Conservation (phyloP, 2,797 vertebrate species). For the Sibirionetta formosa region DNA sequence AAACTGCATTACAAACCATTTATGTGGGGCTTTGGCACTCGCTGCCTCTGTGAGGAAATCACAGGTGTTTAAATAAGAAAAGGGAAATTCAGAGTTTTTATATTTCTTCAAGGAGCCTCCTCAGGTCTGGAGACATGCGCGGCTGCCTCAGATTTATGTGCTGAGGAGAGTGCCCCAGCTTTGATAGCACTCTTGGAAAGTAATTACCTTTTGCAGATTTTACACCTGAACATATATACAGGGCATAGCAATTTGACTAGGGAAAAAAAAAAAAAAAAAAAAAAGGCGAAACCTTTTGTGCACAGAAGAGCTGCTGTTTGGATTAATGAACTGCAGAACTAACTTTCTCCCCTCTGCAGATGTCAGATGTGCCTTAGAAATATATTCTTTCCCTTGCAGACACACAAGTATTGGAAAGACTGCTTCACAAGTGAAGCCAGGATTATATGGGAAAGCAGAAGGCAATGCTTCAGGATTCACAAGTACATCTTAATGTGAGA, state of each 20-base stretch:
- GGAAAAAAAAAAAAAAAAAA: background rate
- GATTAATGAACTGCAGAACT: conserved; percentile 46
- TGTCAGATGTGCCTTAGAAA: conserved; percentile 12
- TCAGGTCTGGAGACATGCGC: background rate
- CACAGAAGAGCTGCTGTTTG: background rate
- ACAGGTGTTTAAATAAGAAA: conserved; percentile 34
- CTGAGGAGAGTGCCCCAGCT: background rate
- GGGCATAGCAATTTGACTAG: conserved; percentile 1
- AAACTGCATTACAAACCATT: conserved; percentile 48
- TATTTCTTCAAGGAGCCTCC: conserved; percentile 36
- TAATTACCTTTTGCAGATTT: conserved; percentile 58
- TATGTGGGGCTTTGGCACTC: conserved; percentile 16
- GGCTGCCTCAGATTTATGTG: conserved; percentile 22
- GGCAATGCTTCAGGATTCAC: background rate
- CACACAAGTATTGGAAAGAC: background rate
- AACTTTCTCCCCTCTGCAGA: background rate
- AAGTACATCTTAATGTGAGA: background rate
- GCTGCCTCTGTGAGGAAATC: background rate
- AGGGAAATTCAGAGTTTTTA: conserved; percentile 3
- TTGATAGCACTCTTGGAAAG: conserved; percentile 36
- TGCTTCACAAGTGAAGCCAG: background rate
- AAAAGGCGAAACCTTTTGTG: background rate
- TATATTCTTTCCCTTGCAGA: background rate
- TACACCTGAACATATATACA: conserved; percentile 39
- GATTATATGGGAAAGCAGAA: conserved; percentile 2